These are phyloP conservation scores for Cochlearius cochlearius DNA, from an alignment of 2,113 vertebrate species.

Conservation along the genomic window DNA sequence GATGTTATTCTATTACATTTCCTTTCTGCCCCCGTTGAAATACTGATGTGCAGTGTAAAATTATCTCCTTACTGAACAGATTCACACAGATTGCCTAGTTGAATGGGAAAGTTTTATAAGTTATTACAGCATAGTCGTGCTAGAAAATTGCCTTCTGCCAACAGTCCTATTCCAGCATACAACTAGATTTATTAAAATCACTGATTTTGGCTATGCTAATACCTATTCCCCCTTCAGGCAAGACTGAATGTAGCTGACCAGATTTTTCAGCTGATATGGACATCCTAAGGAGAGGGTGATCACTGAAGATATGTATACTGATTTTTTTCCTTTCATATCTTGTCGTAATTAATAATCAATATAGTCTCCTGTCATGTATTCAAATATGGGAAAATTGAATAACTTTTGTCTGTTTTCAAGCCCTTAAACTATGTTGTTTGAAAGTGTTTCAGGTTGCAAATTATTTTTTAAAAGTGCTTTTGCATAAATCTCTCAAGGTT, in stretches of 20 bases:
- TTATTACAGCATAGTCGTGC: neutral
- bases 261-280: neutral
- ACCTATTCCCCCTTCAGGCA: neutral
- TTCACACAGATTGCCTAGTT: neutral
- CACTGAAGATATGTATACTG: neutral
- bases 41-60: neutral
- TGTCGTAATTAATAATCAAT: neutral
- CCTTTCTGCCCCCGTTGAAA: neutral
- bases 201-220: neutral
- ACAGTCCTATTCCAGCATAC: neutral
- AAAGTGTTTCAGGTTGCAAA: neutral
- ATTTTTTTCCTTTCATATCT: neutral
- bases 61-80: neutral
- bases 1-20: neutral
- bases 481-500: neutral
- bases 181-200: neutral
- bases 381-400: fast-evolving
- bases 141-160: neutral
- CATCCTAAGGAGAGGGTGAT: neutral
- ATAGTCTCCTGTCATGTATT: neutral
- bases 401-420: neutral
- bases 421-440: neutral
- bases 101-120: neutral
- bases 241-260: neutral
- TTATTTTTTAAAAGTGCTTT: neutral